These are phyloP conservation scores for Ciconia nigra DNA, from an alignment of 2,797 vertebrate genomes.

Conservation along the genomic window DNA sequence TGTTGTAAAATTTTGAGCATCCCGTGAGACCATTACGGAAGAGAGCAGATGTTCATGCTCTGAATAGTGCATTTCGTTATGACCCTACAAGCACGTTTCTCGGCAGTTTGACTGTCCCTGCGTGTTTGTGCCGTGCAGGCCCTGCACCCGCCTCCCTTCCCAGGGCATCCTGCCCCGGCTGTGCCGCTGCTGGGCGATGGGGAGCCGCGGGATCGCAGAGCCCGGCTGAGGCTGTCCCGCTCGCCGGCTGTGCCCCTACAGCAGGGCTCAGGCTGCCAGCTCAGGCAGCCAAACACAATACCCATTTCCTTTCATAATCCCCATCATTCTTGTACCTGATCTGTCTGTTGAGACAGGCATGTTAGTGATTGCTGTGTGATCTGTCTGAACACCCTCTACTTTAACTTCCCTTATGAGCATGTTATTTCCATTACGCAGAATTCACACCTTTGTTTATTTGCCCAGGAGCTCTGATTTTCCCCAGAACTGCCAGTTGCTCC, in stretches of 20 bases:
- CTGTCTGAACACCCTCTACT: neutral
- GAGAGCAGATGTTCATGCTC: accelerated
- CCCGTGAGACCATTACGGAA: accelerated
- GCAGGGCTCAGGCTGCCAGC: neutral
- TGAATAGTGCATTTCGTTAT: neutral
- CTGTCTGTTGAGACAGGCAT: neutral
- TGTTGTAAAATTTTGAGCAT: neutral
- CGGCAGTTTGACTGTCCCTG: no score
- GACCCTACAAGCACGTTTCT: accelerated
- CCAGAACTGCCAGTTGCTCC: neutral
- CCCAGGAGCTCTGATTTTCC: neutral
- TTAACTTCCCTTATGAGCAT: neutral
- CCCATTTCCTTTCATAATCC: neutral
- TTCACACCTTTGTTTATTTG: neutral
- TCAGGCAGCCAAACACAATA: neutral
- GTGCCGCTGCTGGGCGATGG: neutral
- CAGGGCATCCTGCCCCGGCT: accelerated
- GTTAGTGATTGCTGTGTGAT: neutral
- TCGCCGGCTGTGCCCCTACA: neutral
- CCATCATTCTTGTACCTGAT: neutral
- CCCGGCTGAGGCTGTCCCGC: neutral
- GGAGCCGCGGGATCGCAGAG: neutral
- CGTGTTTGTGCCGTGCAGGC: accelerated
- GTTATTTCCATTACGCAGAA: neutral
- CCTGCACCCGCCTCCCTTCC: neutral